Evolutionary conservation across 2,113 vertebrate species (phyloP).

Genomic region (Piaya cayana): DNA sequence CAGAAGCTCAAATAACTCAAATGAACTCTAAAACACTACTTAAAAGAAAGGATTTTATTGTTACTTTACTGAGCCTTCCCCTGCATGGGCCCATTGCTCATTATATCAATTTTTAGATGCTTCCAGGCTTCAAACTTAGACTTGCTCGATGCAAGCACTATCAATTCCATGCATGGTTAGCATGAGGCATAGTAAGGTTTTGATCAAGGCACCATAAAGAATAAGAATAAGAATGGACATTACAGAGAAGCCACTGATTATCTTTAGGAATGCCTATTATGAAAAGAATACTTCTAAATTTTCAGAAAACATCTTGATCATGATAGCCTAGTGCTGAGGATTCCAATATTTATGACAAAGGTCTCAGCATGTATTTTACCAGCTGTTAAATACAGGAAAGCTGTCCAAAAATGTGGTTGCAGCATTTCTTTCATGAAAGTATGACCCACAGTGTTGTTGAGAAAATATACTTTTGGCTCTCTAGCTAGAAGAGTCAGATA

Average conservation of each 20-base stretch:
- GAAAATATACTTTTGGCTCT: not conserved
- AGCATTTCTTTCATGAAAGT: not conserved
- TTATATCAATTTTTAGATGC: not conserved
- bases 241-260: not conserved
- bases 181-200: not conserved
- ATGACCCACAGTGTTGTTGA: not conserved
- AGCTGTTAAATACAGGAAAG: not conserved
- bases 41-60: not conserved
- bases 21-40: not conserved
- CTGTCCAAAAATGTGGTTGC: not conserved
- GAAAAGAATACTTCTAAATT: not conserved
- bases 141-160: not conserved
- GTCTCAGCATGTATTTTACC: not conserved
- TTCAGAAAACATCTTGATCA: not conserved
- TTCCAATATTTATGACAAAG: not conserved
- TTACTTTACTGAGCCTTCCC: not conserved
- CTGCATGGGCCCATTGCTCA: not conserved
- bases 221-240: not conserved
- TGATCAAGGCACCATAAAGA: not conserved
- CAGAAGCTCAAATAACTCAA: not conserved
- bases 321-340: not conserved
- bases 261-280: not conserved
- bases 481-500: not conserved
- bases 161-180: not conserved
- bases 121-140: not conserved